phyloP scores from a whole-genome alignment of 2,113 vertebrate genomes.

The Nannospalax galili region DNA sequence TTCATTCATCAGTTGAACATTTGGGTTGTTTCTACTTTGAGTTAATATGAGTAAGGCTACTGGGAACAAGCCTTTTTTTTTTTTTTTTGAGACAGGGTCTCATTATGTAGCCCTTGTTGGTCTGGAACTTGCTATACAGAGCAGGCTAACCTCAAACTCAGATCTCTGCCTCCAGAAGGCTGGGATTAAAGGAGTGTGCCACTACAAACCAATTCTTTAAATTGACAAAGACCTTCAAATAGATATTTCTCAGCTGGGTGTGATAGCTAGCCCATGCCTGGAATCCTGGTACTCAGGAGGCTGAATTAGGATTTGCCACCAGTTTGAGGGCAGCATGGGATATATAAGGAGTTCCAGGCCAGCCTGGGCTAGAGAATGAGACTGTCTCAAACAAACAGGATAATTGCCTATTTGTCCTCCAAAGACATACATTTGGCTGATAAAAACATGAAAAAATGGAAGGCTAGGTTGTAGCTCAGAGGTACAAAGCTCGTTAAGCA shows the following conservation, averaged over 20 bases:
- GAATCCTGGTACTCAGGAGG: background rate
- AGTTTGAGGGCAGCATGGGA: background rate
- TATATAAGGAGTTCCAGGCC: background rate
- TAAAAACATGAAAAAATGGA: background rate
- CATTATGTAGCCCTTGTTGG: too few relatives aligned
- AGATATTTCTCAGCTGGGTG: background rate
- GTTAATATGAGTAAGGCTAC: constrained; percentile 32
- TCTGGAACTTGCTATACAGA: too few relatives aligned
- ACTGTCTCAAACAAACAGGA: background rate
- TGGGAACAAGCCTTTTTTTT: background rate
- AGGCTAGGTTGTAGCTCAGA: background rate
- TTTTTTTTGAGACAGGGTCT: too few relatives aligned
- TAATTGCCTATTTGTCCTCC: too few relatives aligned
- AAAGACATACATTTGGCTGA: background rate
- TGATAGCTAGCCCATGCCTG: background rate
- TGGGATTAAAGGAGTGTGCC: too few relatives aligned
- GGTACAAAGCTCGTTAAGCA: background rate
- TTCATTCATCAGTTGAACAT: background rate
- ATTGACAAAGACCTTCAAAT: background rate
- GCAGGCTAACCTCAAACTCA: too few relatives aligned
- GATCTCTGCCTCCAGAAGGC: too few relatives aligned
- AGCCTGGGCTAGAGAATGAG: background rate
- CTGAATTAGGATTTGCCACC: background rate
- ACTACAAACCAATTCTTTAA: too few relatives aligned
- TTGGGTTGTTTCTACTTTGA: background rate